Evolutionary conservation across 35 echinoderm and acorn worm species (phyloP).

Genomic region (Holothuria glaberrima): DNA sequence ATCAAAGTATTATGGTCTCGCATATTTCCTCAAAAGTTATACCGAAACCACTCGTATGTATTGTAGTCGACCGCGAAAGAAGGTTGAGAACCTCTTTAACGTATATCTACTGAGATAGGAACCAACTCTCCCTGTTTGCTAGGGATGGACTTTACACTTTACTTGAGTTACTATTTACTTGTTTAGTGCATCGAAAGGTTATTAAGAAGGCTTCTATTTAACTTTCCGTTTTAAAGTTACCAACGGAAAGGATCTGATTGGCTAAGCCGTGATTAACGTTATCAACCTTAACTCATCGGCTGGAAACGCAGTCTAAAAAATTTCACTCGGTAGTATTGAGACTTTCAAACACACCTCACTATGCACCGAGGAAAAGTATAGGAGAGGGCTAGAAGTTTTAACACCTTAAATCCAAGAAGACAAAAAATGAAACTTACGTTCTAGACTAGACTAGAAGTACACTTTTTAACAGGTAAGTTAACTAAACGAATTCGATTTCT

Average conservation of each 20-base stretch:
- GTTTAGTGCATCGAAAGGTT: slow-evolving; percentile 63
- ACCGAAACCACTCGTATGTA: not conserved
- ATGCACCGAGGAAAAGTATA: too few species aligned
- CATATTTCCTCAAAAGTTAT: not conserved
- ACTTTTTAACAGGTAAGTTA: too few species aligned
- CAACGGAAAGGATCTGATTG: not conserved
- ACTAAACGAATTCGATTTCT: too few species aligned
- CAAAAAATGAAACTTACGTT: too few species aligned
- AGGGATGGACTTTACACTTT: slow-evolving; percentile 51
- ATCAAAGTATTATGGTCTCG: too few species aligned
- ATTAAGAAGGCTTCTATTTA: slow-evolving; percentile 58
- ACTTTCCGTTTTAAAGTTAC: slow-evolving; percentile 62
- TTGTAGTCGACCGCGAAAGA: not conserved
- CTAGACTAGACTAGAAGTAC: too few species aligned
- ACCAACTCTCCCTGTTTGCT: slow-evolving; percentile 60
- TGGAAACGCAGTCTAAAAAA: slow-evolving; percentile 34
- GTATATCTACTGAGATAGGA: slow-evolving; percentile 4
- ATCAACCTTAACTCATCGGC: slow-evolving; percentile 20
- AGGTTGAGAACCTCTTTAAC: not conserved
- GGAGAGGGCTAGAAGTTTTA: too few species aligned
- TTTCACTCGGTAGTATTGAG: slow-evolving; percentile 36
- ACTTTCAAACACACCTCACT: slow-evolving; percentile 18
- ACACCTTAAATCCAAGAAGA: too few species aligned
- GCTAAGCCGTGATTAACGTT: slow-evolving; percentile 45
- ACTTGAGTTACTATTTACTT: slow-evolving; percentile 49